Percentiles rank a stretch among this genome's conserved stretches.
Conservation (phyloP, 2,113 vertebrate genomes). For the Crocuta crocuta region DNA sequence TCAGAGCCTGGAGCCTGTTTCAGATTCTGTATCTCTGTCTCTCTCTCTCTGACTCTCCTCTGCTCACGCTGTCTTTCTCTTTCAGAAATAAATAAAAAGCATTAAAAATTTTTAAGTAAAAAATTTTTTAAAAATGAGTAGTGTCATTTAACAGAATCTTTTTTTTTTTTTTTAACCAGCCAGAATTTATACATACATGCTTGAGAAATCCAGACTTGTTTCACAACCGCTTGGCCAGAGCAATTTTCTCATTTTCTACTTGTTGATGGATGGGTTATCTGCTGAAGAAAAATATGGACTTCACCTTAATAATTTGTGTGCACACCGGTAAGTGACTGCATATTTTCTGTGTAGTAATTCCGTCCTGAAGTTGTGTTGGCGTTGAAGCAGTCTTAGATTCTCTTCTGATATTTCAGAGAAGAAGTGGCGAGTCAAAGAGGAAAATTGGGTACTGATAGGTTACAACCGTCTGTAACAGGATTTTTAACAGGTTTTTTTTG, state of each 20-base stretch:
- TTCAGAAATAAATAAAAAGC: too few relatives aligned
- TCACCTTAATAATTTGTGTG: conserved; percentile 89
- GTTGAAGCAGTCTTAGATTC: not conserved
- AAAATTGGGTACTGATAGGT: not conserved
- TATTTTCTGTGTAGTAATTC: not conserved
- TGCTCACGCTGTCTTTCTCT: too few relatives aligned
- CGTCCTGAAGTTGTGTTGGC: not conserved
- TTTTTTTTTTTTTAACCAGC: conserved; percentile 86
- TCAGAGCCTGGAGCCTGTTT: too few relatives aligned
- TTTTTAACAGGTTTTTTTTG: not conserved
- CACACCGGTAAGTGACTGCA: conserved; percentile 87
- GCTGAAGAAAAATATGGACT: conserved; percentile 92
- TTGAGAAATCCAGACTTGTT: conserved; percentile 94
- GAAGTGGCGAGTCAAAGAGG: not conserved
- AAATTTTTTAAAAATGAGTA: too few relatives aligned
- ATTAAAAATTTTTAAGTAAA: too few relatives aligned
- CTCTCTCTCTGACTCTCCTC: too few relatives aligned
- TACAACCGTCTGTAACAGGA: fast-evolving
- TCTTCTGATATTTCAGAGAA: not conserved
- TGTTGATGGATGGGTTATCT: conserved; percentile 94
- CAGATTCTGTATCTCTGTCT: too few relatives aligned
- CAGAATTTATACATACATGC: conserved; percentile 92
- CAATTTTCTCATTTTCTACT: conserved; percentile 94
- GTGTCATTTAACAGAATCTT: conserved; percentile 62
- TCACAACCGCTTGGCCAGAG: conserved; percentile 89